Evolutionary conservation across 2,797 vertebrate genomes (phyloP), one percentile per base, ranked within the genome.

Genomic region (Leucoraja ocellata): DNA sequence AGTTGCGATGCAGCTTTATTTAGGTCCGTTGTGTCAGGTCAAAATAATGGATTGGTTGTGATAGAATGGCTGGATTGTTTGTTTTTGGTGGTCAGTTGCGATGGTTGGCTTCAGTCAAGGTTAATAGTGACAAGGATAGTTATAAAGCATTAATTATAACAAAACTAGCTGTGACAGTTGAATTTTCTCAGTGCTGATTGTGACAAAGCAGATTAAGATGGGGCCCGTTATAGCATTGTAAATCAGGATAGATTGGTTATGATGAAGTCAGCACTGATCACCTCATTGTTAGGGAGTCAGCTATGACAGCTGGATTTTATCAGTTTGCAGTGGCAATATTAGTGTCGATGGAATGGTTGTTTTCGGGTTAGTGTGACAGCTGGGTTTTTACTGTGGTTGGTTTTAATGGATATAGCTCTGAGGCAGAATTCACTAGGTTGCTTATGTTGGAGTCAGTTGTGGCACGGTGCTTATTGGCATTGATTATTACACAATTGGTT

Each of bases 261-360:
- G n/a, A 65, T 63, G 84, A 63, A 88, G 63, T 65, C 84, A 36
- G 4, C n/a, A 68, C 14, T 65, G 84, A 36, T 65, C n/a, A 68
- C n/a, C 36, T 88, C 28, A 88, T 88, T 88, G 84, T 68, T 88
- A 68, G 23, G 13, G 54, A 84, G 81, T 61, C n/a, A 88, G 16
- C 32, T 88, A 32, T 88, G 84, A 68, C 84, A 88, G 84, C 61
- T 88, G 63, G 84, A 63, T 68, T 68, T 68, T 88, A 65, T 88
- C 61, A 88, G n/a, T 68, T 88, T 36, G 84, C n/a, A 63, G 83
- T 65, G 58, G 61, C 83, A 63, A 7, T 86, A 86, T 65, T 86
- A 86, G 83, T 86, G 58, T 63, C 36, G 84, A 84, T 68, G n/a
- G 63, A 32, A 88, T 65, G 14, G 61, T 79, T 36, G 84, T 36